Evolutionary conservation across 1,140 invertebrate species (phyloP), one percentile per base, ranked within the genome.

Genomic region (Cydia amplana): DNA sequence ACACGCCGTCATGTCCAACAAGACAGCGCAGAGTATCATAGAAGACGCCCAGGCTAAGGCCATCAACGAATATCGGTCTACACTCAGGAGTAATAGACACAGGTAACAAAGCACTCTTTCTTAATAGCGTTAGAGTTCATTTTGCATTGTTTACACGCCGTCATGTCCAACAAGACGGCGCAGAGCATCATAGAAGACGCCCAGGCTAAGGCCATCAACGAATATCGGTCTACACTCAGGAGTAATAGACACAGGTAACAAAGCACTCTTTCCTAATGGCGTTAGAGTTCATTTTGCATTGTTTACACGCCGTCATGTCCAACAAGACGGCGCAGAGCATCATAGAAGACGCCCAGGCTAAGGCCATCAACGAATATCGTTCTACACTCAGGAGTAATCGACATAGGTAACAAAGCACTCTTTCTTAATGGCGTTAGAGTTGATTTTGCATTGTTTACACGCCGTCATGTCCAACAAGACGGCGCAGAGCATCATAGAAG

Each of bases 121-220:
- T 28, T 28, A 51, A n/a, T 5, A 0, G 16, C 4, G 6, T n/a
- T 51, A 16, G 49, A 51, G 49, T 51, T 36, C 4, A 6, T 36
- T 36, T 36, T 36, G 32, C 32, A 36, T 7, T 7, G 32, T 7
- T 36, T 36, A 7, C 86, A 91, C 73, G 87, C 90, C 0, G 88
- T 91, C 0, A 83, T 93, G 25, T 91, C 90, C 1, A 93, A 90
- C 72, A 79, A 85, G 14, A 92, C 89, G 0, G 91, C 90, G 0
- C 86, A 90, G 74, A 87, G 84, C 60, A 93, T 93, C 18, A 85
- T 92, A 3, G 89, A 91, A 72, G 89, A 93, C 16, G 85, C 90
- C 0, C 90, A 93, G 75, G 86, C 90, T 5, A 87, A 83, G 14
- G 83, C 90, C 25, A 91, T 93, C 72, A 91, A 91, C 36, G 86